These are phyloP conservation scores for Onychomys leucogaster DNA, from an alignment of 2,797 vertebrate species.

Conservation along the genomic window DNA sequence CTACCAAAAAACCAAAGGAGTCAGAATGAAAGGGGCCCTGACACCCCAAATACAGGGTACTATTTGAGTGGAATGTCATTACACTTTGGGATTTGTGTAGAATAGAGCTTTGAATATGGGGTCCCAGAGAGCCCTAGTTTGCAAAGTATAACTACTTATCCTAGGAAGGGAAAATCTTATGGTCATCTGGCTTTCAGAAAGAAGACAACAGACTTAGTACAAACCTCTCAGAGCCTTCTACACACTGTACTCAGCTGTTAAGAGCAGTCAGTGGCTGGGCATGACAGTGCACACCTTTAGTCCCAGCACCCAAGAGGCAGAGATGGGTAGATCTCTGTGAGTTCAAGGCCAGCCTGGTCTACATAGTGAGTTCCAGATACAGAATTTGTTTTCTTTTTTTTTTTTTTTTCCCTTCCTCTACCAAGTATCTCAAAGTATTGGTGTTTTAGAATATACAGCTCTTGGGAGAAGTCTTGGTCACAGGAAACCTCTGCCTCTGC, in stretches of 20 bases:
- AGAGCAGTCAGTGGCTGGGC: background rate
- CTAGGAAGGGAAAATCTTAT: background rate
- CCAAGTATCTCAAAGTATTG: background rate
- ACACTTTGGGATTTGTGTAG: background rate
- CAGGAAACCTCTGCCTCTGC: background rate
- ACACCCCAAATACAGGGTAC: background rate
- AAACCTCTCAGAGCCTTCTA: background rate
- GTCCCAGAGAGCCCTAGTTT: background rate
- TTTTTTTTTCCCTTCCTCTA: no score
- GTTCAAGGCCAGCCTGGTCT: background rate
- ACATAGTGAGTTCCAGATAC: background rate
- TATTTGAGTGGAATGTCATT: no score
- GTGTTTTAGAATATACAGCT: background rate
- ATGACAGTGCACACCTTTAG: background rate
- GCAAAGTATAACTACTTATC: background rate
- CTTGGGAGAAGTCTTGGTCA: background rate
- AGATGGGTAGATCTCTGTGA: background rate
- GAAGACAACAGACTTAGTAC: background rate
- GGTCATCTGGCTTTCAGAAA: constrained; percentile 19
- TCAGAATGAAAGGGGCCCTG: background rate
- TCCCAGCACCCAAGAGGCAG: background rate
- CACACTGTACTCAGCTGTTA: background rate
- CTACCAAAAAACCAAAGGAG: background rate
- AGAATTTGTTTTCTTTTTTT: background rate
- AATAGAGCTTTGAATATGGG: background rate